Base-by-base conservation (phyloP, 2,113 vertebrate genomes). In the western clawed frog (Xenopus tropicalis) region DNA sequence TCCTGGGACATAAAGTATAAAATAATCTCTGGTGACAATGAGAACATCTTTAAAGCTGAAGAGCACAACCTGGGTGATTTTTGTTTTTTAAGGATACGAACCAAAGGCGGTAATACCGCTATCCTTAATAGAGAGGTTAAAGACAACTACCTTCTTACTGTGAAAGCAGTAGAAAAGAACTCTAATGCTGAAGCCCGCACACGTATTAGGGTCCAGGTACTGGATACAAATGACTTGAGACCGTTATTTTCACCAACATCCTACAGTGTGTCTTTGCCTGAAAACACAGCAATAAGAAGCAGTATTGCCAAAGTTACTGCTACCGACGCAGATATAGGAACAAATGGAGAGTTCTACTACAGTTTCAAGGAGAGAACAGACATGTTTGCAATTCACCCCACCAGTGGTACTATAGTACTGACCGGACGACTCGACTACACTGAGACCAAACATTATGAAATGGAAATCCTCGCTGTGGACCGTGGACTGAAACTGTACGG, bases 31-130 rank as follows among this genome's bases (percentile, higher is more conserved):
- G 97, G 97, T 74, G 97, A 99, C 90, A 95, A 81, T 70, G 97
- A 99, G 81, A 99, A 97, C 85, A 85, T 99, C 46, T 99, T 99
- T 85, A 99, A 99, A 93, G 97, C 97, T 4, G 97, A 99, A 84
- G 97, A 99, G 72, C 89, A 95, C 51, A 59, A 93, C 77, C 81
- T 98, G 80, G 97, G 97, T 79, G 93, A 99, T 86, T 98, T 99
- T 82, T 97, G 94, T 83, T 99, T 98, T 87, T 86, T 99, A 87
- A 90, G 97, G 78, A 94, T 99, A 93, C 87, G 97, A 90, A 99
- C 97, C 91, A 99, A 98, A 92, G 97, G 97, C 85, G 97, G 97
- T 81, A 98, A 97, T 82, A 95, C 95, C 62, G 94, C 95, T 83
- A 97, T 97, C 82, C 93, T 99, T 59, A 99, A 99, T 70, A 88